These are phyloP conservation scores for Mormyrus iriodes DNA, from an alignment of 2,113 vertebrate species.

Conservation along the genomic window DNA sequence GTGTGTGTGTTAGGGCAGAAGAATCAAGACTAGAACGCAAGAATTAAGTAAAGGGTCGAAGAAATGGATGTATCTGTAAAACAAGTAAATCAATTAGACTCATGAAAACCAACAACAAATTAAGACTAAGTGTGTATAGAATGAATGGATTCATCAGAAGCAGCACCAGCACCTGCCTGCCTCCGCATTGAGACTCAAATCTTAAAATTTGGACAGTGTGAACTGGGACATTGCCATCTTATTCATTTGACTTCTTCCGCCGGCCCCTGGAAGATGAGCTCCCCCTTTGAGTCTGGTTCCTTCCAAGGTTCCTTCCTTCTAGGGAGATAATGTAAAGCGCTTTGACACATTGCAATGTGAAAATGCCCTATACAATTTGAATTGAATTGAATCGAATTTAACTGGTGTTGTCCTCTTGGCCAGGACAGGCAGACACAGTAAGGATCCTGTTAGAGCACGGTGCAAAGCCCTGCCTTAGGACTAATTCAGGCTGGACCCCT, in stretches of 20 bases:
- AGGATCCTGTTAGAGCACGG: slow-evolving; percentile 71
- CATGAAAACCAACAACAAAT: background rate
- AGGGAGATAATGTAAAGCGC: background rate
- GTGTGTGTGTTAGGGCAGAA: background rate
- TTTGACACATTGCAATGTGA: background rate
- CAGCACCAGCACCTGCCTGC: background rate
- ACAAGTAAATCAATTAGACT: background rate
- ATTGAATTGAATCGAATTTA: background rate
- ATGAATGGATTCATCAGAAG: background rate
- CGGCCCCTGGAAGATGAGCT: background rate
- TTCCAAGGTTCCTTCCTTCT: background rate
- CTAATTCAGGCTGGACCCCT: slow-evolving; percentile 72
- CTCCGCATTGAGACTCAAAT: background rate
- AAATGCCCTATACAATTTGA: background rate
- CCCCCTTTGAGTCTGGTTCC: background rate
- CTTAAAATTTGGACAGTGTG: background rate
- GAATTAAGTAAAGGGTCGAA: background rate
- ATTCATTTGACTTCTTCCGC: background rate
- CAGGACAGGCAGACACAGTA: slow-evolving; percentile 67
- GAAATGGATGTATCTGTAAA: background rate
- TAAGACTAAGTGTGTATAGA: background rate
- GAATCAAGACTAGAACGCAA: background rate
- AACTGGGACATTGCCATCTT: background rate
- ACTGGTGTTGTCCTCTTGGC: background rate
- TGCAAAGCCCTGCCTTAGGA: slow-evolving; percentile 69